Conservation (phyloP, 35 echinoderm and acorn worm species). For the Diadema setosum region DNA sequence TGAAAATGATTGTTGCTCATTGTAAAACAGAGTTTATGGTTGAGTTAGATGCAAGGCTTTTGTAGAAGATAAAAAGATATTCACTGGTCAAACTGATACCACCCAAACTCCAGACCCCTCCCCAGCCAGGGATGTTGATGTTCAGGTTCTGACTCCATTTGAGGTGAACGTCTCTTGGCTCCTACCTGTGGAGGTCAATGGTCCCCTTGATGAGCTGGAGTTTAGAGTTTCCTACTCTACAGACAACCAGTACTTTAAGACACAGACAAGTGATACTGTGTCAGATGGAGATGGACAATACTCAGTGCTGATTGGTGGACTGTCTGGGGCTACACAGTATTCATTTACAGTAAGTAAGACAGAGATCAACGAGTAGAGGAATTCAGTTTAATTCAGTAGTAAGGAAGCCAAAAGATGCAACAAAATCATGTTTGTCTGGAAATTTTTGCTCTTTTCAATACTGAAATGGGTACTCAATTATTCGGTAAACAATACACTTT, state of each 20-base stretch:
- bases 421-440: no score
- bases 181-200: constrained; percentile 45
- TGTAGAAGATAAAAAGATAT: no score
- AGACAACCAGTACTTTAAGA: background rate
- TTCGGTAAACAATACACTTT: no score
- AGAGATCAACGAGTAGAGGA: no score
- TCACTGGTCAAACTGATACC: no score
- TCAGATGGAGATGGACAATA: background rate
- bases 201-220: background rate
- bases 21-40: no score
- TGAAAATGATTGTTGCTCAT: no score
- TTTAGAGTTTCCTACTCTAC: constrained; percentile 6
- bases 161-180: constrained; percentile 37
- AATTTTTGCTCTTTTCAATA: no score
- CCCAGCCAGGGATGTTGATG: constrained; percentile 15
- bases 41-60: no score
- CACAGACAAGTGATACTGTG: background rate
- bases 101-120: constrained; percentile 50
- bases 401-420: no score
- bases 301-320: background rate
- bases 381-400: no score
- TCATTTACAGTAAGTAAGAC: constrained; percentile 26
- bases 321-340: background rate
- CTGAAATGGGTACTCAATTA: no score
- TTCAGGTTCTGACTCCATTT: constrained; percentile 9